phyloP scores from a whole-genome alignment of 2,888 invertebrate genomes.

The Trachelus iudaicus region DNA sequence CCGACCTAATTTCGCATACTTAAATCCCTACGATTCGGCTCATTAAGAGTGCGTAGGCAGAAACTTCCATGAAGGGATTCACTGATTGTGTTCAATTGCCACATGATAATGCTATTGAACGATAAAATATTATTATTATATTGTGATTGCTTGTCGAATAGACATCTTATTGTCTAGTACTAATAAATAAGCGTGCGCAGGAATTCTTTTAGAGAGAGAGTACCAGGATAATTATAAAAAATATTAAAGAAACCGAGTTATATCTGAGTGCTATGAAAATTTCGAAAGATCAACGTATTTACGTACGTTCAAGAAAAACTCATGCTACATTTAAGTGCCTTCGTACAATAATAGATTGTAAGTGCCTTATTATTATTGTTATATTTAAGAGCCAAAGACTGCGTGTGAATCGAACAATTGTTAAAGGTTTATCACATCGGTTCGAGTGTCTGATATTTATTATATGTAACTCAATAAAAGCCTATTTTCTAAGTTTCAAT shows the following conservation, averaged over 20 bases:
- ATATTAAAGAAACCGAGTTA: not conserved
- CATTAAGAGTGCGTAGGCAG: not conserved
- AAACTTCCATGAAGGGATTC: not conserved
- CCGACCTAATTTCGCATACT: not conserved
- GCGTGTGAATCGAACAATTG: not conserved
- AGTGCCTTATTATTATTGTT: not conserved
- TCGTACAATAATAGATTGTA: constrained; percentile 11
- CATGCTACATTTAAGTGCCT: constrained; percentile 13
- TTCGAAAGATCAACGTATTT: not conserved
- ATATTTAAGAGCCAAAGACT: constrained; percentile 17
- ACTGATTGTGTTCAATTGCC: not conserved
- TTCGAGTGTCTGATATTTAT: constrained; percentile 21
- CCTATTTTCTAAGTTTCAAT: constrained; percentile 6
- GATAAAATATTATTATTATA: not conserved
- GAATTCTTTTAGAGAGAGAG: too few species aligned
- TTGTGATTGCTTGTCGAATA: not conserved
- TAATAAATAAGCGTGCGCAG: not conserved
- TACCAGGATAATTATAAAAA: not conserved
- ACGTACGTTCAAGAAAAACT: not conserved
- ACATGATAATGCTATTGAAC: not conserved
- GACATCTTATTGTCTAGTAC: not conserved
- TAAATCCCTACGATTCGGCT: not conserved
- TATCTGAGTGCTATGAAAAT: not conserved
- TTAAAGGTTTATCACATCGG: constrained; percentile 10
- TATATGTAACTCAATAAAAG: constrained; percentile 11